Evolutionary conservation across 1,140 invertebrate species (phyloP), one percentile per base, ranked within the genome.

Genomic region (Hycleus phaleratus): DNA sequence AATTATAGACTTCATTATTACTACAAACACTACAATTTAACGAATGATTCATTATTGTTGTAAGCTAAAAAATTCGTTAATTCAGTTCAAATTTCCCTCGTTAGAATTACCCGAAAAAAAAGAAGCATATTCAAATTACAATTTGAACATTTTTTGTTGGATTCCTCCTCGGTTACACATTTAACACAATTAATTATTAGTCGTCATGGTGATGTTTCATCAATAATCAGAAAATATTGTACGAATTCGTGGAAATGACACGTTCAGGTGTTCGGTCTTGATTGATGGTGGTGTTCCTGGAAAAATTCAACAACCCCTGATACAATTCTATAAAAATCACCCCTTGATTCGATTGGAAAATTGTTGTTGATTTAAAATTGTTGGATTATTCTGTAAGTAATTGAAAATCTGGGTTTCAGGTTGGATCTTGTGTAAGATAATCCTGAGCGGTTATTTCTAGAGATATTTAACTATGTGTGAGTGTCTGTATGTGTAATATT

Each of bases 11-110:
- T 18, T 18, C 18, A 18, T 18, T 18, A 18, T 18, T 1, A 18
- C 18, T 18, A 18, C 18, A 18, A 18, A 18, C 51, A 53, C 46
- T 53, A 52, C 32, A 25, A 46, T 39, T 46, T 44, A 55, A 60
- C 43, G 38, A 56, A 56, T 56, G 58, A 48, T 43, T 39, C 53
- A 49, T 60, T 56, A 55, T 39, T 32, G 32, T 32, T 32, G 32
- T 5, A 32, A 32, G 18, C 18, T 18, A 18, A 32, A 32, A 59
- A 56, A 56, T 60, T 59, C 58, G 45, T 50, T 60, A 63, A 63
- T 59, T 5, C 54, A 56, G 49, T 58, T 61, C 49, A 24, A 47
- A 52, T 61, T 61, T 32, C 32, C 10, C 60, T 61, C 56, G 49
- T 53, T 53, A 53, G 51, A 53, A 45, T 58, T 51, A 56, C 46